Percentiles rank a stretch among this genome's conserved stretches.
phyloP scores from a whole-genome alignment of 2,113 vertebrate species.

The Rhea americana region DNA sequence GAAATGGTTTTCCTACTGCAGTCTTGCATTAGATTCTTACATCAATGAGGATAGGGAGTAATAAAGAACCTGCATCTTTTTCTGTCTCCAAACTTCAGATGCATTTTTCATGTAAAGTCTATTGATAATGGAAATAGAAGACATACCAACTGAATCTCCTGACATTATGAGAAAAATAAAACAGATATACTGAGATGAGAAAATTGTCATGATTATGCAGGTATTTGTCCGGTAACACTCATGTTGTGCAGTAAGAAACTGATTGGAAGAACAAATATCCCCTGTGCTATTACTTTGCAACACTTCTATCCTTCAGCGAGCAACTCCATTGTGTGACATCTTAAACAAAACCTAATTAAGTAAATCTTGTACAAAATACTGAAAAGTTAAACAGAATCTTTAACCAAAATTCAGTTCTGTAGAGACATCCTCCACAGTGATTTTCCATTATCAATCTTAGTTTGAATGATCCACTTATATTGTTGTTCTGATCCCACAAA shows the following conservation, averaged over 20 bases:
- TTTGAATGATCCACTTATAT: neutral
- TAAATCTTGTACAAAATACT: neutral
- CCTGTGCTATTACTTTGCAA: neutral
- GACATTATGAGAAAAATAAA: neutral
- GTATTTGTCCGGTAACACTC: neutral
- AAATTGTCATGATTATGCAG: neutral
- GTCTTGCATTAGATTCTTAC: too few relatives aligned
- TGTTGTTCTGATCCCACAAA: neutral
- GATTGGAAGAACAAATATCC: neutral
- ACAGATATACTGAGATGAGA: neutral
- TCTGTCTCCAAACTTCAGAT: neutral
- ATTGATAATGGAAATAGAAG: neutral
- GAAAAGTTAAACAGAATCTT: neutral
- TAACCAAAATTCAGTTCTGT: neutral
- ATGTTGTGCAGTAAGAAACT: neutral
- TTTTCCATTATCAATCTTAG: neutral
- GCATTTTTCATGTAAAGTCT: neutral
- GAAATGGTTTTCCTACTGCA: neutral
- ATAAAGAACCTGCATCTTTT: neutral
- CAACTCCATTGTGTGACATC: neutral
- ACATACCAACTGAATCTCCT: neutral
- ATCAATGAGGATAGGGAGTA: neutral
- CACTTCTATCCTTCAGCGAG: rapidly evolving
- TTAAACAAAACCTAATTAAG: neutral
- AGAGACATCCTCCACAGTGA: neutral